phyloP scores from a whole-genome alignment of 2,113 vertebrate species.

The Hipposideros armiger region DNA sequence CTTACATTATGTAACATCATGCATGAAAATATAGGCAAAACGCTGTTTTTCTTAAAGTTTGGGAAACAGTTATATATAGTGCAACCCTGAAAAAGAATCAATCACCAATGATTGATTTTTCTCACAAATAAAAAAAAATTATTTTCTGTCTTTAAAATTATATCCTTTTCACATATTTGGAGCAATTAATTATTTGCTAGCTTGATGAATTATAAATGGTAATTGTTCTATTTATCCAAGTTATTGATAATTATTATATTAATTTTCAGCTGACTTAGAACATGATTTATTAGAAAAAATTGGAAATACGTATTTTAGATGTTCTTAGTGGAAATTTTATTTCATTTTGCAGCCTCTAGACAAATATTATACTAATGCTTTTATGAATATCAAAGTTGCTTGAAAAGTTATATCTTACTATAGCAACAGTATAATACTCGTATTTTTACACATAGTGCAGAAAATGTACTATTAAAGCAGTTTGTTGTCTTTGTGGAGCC shows the following conservation, averaged over 20 bases:
- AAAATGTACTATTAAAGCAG: constrained; percentile 14
- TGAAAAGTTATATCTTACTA: background rate
- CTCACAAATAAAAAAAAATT: constrained; percentile 48
- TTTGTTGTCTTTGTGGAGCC: background rate
- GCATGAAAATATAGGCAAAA: background rate
- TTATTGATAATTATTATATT: constrained; percentile 40
- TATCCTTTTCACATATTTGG: background rate
- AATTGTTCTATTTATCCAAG: background rate
- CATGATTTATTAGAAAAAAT: background rate
- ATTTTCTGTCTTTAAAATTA: constrained; percentile 35
- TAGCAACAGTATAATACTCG: background rate
- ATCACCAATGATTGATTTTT: background rate
- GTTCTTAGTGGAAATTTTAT: constrained; percentile 20
- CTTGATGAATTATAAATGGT: background rate
- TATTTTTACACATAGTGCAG: background rate
- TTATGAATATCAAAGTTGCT: background rate
- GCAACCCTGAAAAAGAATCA: background rate
- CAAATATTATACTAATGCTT: constrained; percentile 6
- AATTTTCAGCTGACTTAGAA: constrained; percentile 42
- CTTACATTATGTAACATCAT: background rate
- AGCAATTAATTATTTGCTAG: background rate
- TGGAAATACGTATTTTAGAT: constrained; percentile 11
- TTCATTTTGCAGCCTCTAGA: background rate
- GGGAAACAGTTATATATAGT: background rate
- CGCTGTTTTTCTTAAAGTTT: background rate